Percentiles rank a stretch among this genome's conserved stretches.
Evolutionary conservation across 2,113 vertebrate species (phyloP).

Genomic region (Phalacrocorax carbo): DNA sequence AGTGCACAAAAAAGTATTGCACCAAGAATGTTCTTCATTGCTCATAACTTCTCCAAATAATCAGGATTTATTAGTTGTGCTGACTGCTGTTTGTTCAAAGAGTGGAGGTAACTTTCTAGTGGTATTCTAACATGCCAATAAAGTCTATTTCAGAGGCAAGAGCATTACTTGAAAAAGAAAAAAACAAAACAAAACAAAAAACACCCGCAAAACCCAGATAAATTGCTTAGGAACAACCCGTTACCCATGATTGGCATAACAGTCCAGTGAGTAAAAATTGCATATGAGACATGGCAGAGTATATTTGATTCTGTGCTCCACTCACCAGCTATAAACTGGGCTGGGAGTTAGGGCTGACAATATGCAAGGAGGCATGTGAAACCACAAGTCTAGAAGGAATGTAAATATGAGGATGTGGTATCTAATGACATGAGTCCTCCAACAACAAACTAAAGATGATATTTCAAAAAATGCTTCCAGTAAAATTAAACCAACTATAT

Average conservation of each 20-base stretch:
- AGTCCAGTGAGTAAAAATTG: background rate
- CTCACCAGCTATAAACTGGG: background rate
- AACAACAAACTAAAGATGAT: rapidly evolving
- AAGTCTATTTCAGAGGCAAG: background rate
- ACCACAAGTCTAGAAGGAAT: background rate
- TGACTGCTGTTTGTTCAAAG: background rate
- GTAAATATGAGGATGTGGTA: background rate
- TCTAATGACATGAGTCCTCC: background rate
- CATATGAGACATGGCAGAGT: background rate
- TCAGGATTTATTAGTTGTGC: background rate
- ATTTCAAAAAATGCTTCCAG: background rate
- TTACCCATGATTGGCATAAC: background rate
- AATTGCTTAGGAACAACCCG: background rate
- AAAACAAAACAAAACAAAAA: background rate
- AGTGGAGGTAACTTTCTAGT: background rate
- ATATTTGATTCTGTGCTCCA: background rate
- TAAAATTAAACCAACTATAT: background rate
- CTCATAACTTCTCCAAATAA: background rate
- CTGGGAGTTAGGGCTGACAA: background rate
- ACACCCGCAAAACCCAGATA: background rate
- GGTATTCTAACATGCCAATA: background rate
- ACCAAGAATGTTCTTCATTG: background rate
- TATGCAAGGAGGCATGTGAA: background rate
- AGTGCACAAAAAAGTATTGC: background rate
- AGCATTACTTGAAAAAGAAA: background rate